Evolutionary conservation across 1,140 invertebrate genomes (phyloP), one percentile per base, ranked within the genome.

Genomic region (Aphaenogaster ashmeadi): DNA sequence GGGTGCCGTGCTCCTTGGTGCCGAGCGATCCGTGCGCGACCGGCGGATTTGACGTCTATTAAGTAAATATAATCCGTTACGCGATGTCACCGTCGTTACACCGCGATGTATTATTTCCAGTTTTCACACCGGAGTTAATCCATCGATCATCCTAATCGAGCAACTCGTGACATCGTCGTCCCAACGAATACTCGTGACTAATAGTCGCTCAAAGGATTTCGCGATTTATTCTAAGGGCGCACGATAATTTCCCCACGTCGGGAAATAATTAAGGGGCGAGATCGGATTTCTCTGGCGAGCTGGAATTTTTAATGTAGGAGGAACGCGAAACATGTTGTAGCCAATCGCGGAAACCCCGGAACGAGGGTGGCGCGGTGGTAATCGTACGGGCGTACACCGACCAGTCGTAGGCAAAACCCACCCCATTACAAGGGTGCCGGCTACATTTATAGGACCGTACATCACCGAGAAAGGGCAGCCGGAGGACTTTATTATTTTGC

Each of bases 401-500:
- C 72, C 54, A 50, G 54, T 56, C 62, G 72, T 88, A 86, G 84
- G 66, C 83, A 66, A 78, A 75, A 92, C 47, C 47, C 27, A 27
- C 27, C 91, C 92, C 88, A 91, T 93, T 93, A 93, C 86, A 88
- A 90, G 92, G 91, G 87, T 91, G 86, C 87, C 87, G 89, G 78
- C 78, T 80, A 89, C 89, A 90, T 93, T 93, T 94, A 94, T 94
- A 90, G 92, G 79, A 87, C 89, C 92, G 90, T 93, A 93, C 91
- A 93, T 93, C 92, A 92, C 88, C 89, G 75, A 72, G 83, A 66
- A 89, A 88, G 87, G 89, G 88, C 75, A 41, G 36, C 33, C 72
- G 84, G 85, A 88, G 89, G 88, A 90, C 92, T 93, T 94, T 94
- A 94, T 93, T 93, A 94, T 93, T 94, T 94, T 91, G 90, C 56